These are phyloP conservation scores for Drosophila affinis DNA, from an alignment of 2,888 invertebrate species.

Conservation along the genomic window DNA sequence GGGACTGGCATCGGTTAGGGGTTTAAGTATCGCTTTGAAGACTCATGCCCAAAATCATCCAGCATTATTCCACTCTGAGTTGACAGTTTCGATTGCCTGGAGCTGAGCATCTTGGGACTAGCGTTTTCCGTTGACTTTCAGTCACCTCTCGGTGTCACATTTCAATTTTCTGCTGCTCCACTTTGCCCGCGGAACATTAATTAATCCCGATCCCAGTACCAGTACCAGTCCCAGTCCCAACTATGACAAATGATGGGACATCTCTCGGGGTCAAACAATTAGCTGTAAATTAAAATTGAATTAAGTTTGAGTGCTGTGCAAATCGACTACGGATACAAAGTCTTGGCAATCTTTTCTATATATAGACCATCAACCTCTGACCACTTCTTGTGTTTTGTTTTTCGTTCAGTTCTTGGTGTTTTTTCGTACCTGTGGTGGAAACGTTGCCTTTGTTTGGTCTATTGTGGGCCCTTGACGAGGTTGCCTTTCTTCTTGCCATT, in stretches of 20 bases:
- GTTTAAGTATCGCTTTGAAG: constrained; percentile 21
- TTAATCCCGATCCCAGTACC: constrained; percentile 33
- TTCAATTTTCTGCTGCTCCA: constrained; percentile 22
- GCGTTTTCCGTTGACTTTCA: constrained; percentile 27
- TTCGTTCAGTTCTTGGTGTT: constrained; percentile 9
- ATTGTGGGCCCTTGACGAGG: constrained; percentile 50
- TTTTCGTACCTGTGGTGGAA: constrained; percentile 18
- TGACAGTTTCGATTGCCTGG: constrained; percentile 24
- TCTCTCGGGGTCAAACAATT: constrained; percentile 47
- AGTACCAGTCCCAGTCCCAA: constrained; percentile 35
- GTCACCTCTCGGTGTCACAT: constrained; percentile 40
- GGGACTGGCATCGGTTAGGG: not conserved
- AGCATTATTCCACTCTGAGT: not conserved
- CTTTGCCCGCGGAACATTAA: constrained; percentile 35
- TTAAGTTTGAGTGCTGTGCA: constrained; percentile 41
- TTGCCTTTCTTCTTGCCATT: constrained; percentile 37
- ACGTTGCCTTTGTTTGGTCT: constrained; percentile 36
- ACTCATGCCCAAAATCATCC: constrained; percentile 3
- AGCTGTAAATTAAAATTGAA: constrained; percentile 53
- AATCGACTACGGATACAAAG: constrained; percentile 29
- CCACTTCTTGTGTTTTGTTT: not conserved
- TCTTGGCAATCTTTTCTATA: constrained; percentile 19
- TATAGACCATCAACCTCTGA: constrained; percentile 1
- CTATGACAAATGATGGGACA: constrained; percentile 38
- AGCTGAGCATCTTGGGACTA: constrained; percentile 1